These are phyloP conservation scores for Ornithoptera priamus DNA, from an alignment of 2,888 invertebrate species.

Conservation along the genomic window DNA sequence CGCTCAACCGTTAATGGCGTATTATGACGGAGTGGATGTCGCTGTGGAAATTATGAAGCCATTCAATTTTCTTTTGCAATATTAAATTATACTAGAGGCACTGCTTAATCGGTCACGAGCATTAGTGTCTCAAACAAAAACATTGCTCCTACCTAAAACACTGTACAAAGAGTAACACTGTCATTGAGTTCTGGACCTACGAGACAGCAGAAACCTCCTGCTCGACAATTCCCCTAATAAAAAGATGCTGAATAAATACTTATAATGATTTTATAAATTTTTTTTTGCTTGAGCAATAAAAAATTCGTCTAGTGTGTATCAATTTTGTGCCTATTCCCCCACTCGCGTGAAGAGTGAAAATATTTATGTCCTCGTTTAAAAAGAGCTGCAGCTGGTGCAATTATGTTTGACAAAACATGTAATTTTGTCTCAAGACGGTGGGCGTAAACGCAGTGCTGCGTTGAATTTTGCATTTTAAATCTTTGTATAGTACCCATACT, in stretches of 20 bases:
- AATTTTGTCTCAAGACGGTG: neutral
- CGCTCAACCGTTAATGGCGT: conserved; percentile 74
- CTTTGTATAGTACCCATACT: neutral
- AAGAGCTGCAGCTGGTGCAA: neutral
- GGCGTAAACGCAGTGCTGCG: neutral
- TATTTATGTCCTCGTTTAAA: conserved; percentile 2
- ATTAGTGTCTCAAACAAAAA: neutral
- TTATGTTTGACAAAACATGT: conserved; percentile 1
- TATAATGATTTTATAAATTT: too few species aligned
- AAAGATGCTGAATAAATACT: too few species aligned
- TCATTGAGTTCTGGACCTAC: too few species aligned
- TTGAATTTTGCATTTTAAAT: conserved; percentile 1
- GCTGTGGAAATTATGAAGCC: conserved; percentile 66
- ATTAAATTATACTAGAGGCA: conserved; percentile 10
- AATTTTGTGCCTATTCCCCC: neutral
- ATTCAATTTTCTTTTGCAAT: conserved; percentile 48
- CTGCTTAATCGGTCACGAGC: neutral
- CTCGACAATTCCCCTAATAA: too few species aligned
- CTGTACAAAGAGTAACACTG: too few species aligned
- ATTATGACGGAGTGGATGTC: conserved; percentile 74
- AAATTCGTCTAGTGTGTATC: neutral
- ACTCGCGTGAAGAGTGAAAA: neutral
- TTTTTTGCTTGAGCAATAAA: too few species aligned
- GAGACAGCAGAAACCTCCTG: too few species aligned
- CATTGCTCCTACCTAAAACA: neutral